Evolutionary conservation across 1,140 invertebrate genomes (phyloP), one percentile per base, ranked within the genome.

Genomic region (Hylaeus volcanicus): DNA sequence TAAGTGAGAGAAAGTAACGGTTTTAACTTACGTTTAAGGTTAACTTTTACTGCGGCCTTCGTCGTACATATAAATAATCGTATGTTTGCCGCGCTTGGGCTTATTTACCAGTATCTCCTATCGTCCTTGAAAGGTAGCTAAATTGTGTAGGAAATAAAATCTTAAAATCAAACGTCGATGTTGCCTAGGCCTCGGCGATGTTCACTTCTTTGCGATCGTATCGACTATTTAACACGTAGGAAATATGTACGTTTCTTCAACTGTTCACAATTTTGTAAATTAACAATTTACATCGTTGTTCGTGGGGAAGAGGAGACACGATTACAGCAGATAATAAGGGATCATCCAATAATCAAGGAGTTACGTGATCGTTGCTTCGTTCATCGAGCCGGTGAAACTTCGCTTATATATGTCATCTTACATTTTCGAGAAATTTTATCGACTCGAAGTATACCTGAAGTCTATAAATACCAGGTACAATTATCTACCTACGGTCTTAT

Each of bases 11-110:
- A 11, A 26, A 66, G 45, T 51, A 64, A 61, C 4, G 14, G 51
- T 71, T 68, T 14, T 43, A 60, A 78, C 76, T 78, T 78, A 78
- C 76, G 39, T 64, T 45, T 48, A 37, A 1, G 51, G 11, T 61
- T 73, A 53, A 14, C 70, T 73, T 71, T 26, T 12, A 9, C 9
- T 26, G 37, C 60, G 60, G 61, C 58, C 26, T 61, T 61, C 58
- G 26, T 6, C n/a, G 9, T 11, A 37, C 6, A 37, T 63, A 63
- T n/a, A 72, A 75, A 66, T 51, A 51, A 51, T 9, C 51, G 51
- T 51, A 9, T 51, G 11, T 9, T 51, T 51, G 51, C 51, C 51
- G 51, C 51, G 12, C 41, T 26, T 68, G 51, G 8, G 41, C 64
- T 6, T 53, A 53, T 64, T 63, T 74, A 64, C 45, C 26, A 39